Conservation (phyloP, 2,113 vertebrate species). For the Brachypodius melanocephalos region DNA sequence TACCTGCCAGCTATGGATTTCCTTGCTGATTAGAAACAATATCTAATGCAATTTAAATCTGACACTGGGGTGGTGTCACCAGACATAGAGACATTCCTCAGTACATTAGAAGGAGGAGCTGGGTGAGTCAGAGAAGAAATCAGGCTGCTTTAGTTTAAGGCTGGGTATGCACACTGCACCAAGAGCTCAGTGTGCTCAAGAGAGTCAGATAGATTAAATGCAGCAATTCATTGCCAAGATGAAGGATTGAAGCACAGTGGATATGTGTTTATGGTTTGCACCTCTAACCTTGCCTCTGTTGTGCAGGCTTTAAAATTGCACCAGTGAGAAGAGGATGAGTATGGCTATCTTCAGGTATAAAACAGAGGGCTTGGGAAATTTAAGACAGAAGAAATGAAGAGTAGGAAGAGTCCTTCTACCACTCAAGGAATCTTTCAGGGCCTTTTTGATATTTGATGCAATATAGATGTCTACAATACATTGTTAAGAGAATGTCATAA, state of each 20-base stretch:
- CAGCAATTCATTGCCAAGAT: background rate
- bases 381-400: background rate
- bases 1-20: background rate
- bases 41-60: background rate
- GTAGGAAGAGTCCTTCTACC: background rate
- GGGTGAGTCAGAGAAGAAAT: background rate
- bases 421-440: background rate
- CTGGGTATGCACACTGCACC: fast-evolving
- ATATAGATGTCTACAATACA: conserved; percentile 34
- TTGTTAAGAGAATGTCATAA: conserved; percentile 65
- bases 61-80: background rate
- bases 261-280: background rate
- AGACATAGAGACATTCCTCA: background rate
- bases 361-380: background rate
- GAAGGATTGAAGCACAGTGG: background rate
- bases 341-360: background rate
- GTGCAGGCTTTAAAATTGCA: background rate
- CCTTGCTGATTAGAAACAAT: background rate
- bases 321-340: background rate
- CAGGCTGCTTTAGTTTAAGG: background rate
- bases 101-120: background rate
- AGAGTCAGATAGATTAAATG: background rate
- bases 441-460: conserved; percentile 17
- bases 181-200: background rate
- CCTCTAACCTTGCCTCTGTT: background rate